Evolutionary conservation across 1,140 invertebrate species (phyloP), one percentile per base, ranked within the genome.

Genomic region (Phymastichus coffea): DNA sequence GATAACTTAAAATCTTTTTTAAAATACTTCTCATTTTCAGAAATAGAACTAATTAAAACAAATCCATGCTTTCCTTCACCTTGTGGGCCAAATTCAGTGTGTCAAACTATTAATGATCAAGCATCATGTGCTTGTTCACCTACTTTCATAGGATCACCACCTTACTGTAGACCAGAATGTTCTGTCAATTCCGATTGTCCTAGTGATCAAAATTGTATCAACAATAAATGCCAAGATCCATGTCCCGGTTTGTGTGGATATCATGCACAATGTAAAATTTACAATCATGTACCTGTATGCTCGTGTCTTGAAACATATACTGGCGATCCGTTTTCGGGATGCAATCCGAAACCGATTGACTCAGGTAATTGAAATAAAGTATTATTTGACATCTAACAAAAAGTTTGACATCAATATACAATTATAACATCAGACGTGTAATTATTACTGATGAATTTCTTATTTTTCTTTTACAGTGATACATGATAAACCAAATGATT

Each of bases 91-190:
- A 84, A 87, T 75, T 66, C 69, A 9, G 67, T 67, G n/a, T 69
- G 68, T 69, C 79, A 75, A 65, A 82, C 82, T 61, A 72, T 82
- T 38, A 81, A 81, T 58, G 81, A 83, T 51, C 76, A 79, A 33
- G 82, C 84, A 28, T 77, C 83, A 20, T 88, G 87, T 64, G 80
- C 81, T 67, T 89, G 87, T 69, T 74, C 84, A 48, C 68, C 79
- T 33, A 80, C 82, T 48, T 85, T 79, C 63, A 79, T 81, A 22
- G 83, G 84, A 22, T 64, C 73, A 33, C 83, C 85, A 51, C 85
- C 86, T 26, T 81, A 81, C 63, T 87, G 86, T 71, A 71, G 84
- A 65, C 86, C 86, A 12, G 86, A 88, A 77, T 89, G 87, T 72
- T 80, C 83, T n/a, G 84, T 83, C 67, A 87, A 86, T 64, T 80